A percentile compares a stretch with the other conserved stretches of the same genome.
phyloP scores from a whole-genome alignment of 2,888 invertebrate genomes.

The Amiota minor region DNA sequence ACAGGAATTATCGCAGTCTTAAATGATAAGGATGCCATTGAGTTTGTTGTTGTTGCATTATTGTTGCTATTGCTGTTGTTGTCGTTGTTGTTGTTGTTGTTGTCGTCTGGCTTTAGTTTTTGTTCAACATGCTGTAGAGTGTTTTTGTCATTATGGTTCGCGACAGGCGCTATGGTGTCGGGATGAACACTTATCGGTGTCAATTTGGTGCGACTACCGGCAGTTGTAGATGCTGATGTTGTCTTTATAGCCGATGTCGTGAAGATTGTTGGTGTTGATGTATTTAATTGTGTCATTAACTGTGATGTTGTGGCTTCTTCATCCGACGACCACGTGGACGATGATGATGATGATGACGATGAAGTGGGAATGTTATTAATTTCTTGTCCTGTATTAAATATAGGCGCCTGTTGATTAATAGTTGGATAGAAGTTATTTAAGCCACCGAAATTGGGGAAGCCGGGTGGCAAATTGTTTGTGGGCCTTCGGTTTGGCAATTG shows the following conservation, averaged over 20 bases:
- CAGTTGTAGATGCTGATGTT: conserved; percentile 18
- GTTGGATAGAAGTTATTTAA: conserved; percentile 71
- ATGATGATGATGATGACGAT: conserved; percentile 7
- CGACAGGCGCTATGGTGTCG: conserved; percentile 37
- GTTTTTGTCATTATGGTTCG: conserved; percentile 29
- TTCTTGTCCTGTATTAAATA: background rate
- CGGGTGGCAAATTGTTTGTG: conserved; percentile 55
- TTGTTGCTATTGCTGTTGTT: conserved; percentile 24
- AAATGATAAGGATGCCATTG: conserved; percentile 63
- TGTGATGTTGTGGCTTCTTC: conserved; percentile 24
- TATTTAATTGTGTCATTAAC: background rate
- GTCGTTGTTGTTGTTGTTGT: conserved; percentile 34
- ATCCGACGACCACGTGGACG: conserved; percentile 29
- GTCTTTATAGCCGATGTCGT: conserved; percentile 35
- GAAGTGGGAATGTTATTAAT: background rate
- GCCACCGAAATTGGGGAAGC: conserved; percentile 53
- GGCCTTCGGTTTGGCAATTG: conserved; percentile 62
- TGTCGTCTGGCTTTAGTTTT: conserved; percentile 17
- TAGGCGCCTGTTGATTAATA: conserved; percentile 39
- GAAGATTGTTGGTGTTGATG: conserved; percentile 24
- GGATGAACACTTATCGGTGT: conserved; percentile 57
- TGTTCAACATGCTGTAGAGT: background rate
- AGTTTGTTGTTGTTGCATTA: conserved; percentile 31
- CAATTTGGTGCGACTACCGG: conserved; percentile 64
- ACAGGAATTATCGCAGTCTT: conserved; percentile 81